Evolutionary conservation across 2,113 vertebrate species (phyloP), one percentile per base, ranked within the genome.

Genomic region (Cyprinodon brontotheroides): DNA sequence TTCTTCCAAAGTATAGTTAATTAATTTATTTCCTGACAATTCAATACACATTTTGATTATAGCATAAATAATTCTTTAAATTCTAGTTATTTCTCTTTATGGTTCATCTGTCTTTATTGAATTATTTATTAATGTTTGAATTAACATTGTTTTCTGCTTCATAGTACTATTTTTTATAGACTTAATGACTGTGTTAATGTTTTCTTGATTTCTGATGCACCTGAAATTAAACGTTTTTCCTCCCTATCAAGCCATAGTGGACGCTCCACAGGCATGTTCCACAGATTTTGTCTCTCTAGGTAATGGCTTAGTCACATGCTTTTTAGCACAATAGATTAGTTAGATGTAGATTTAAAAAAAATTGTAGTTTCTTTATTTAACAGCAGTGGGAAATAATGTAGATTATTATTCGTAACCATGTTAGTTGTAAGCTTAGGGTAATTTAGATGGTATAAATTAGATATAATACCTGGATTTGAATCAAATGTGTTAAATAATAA

Each of bases 231-330:
- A 74, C 68, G 0, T 80, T 57, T 48, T 53, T 86, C 65, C 85
- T 50, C 66, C 72, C 40, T 79, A 22, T 80, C 6, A 81, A 74
- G 65, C 68, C 57, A 38, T 77, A 61, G 61, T 20, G 71, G 74
- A 86, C 63, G 66, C 77, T 61, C 15, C 77, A 60, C 78, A 79
- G 57, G 38, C 67, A 39, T 71, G 74, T 61, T 45, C 65, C 63
- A 4, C 81, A 65, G 74, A 75, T 60, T 79, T 64, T 77, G 74
- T 92, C 62, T 87, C 91, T 20, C 67, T 89, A 75, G 89, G 89
- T 92, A 92, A 88, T 48, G 13, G 76, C 53, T 7, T 3, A 11
- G 60, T n/a, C n/a, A 9, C 11, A 48, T 37, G 12, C 70, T 36
- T 13, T 70, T 5, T 65, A 36, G 70, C 6, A 10, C 47, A 70